A percentile compares a stretch with the other conserved stretches of the same genome.
These are phyloP conservation scores for Cheilosia scutellata DNA, from an alignment of 2,888 invertebrate genomes.

Conservation along the genomic window DNA sequence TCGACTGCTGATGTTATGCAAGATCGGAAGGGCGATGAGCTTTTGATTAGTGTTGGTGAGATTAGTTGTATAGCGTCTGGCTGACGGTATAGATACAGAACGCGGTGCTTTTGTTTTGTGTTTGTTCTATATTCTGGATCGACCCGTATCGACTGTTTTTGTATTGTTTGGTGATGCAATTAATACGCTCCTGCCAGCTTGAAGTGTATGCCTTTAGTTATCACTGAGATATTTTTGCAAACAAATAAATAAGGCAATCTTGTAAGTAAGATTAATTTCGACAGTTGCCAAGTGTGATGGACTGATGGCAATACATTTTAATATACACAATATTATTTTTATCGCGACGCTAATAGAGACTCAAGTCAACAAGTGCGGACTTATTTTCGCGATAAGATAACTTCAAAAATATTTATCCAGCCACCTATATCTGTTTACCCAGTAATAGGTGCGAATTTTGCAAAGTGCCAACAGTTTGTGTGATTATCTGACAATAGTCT, in stretches of 20 bases:
- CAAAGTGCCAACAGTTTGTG: background rate
- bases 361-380: background rate
- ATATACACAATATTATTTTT: slow-evolving; percentile 1
- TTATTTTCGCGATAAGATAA: slow-evolving; percentile 20
- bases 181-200: slow-evolving; percentile 16
- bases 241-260: background rate
- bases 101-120: slow-evolving; percentile 42
- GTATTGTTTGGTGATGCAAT: slow-evolving; percentile 31
- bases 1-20: slow-evolving; percentile 23
- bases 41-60: slow-evolving; percentile 44
- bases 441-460: background rate
- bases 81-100: slow-evolving; percentile 22
- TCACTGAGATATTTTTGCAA: background rate
- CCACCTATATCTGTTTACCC: background rate
- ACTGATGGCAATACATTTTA: slow-evolving; percentile 27
- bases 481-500: too few relatives aligned
- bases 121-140: slow-evolving; percentile 8
- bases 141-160: slow-evolving; percentile 18
- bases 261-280: slow-evolving; percentile 8
- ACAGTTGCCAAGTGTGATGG: slow-evolving; percentile 24
- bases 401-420: slow-evolving; percentile 31
- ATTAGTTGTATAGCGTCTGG: slow-evolving; percentile 55
- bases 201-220: slow-evolving; percentile 40
- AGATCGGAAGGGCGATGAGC: slow-evolving; percentile 19
- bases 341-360: slow-evolving; percentile 12